Evolutionary conservation across 2,888 invertebrate genomes (phyloP).

Genomic region (Cephalotes varians): DNA sequence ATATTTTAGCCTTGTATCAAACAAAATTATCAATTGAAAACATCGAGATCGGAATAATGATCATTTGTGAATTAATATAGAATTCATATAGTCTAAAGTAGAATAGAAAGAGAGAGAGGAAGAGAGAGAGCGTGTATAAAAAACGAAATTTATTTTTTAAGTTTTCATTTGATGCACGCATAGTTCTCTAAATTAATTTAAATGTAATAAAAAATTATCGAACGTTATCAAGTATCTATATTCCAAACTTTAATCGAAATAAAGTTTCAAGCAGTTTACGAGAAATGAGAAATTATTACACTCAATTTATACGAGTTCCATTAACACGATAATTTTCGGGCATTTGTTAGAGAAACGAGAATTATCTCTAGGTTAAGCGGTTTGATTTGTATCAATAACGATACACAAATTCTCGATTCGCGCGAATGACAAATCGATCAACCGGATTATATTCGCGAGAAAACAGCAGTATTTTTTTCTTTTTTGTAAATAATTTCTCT

Average conservation of each 20-base stretch:
- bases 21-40: background rate
- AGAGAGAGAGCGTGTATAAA: too few species aligned
- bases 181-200: background rate
- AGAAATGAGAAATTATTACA: background rate
- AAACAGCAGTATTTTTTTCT: conserved; percentile 31
- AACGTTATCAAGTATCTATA: background rate
- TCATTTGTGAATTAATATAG: background rate
- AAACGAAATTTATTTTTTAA: background rate
- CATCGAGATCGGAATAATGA: background rate
- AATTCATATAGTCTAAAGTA: background rate
- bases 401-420: background rate
- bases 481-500: conserved; percentile 42
- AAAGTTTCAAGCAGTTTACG: conserved; percentile 2
- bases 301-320: conserved; percentile 23
- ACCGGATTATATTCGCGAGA: background rate
- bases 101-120: too few species aligned
- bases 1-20: background rate
- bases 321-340: conserved; percentile 8
- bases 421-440: conserved; percentile 19
- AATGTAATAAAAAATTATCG: background rate
- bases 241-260: background rate
- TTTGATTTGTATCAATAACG: conserved; percentile 11
- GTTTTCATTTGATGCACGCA: background rate
- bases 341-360: background rate
- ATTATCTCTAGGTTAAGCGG: background rate